Percentiles rank a stretch among this genome's conserved stretches.
Evolutionary conservation across 2,888 invertebrate species (phyloP).

Genomic region (Chirona hameri): DNA sequence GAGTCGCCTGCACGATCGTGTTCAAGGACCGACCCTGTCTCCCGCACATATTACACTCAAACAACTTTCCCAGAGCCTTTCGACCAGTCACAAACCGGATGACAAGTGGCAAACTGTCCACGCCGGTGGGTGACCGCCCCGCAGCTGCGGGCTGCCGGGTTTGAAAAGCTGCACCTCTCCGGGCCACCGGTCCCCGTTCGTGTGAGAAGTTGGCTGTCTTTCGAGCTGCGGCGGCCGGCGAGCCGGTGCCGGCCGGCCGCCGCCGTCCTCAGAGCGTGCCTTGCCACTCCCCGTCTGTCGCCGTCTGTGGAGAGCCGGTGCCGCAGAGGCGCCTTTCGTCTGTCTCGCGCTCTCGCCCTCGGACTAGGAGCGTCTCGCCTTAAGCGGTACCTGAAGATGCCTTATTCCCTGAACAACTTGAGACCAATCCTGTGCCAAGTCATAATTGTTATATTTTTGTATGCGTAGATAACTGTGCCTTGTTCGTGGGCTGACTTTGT

Average conservation of each 20-base stretch:
- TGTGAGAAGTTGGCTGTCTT: background rate
- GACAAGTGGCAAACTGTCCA: no score
- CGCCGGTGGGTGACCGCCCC: no score
- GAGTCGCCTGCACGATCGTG: no score
- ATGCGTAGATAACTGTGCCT: background rate
- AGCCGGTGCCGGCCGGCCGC: no score
- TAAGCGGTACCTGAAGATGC: slow-evolving; percentile 5
- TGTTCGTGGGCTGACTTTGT: background rate
- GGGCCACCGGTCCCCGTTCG: background rate
- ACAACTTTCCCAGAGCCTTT: no score
- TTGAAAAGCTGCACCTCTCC: background rate
- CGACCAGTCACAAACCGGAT: no score
- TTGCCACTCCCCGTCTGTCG: background rate
- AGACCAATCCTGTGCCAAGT: slow-evolving; percentile 28
- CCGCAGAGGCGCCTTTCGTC: background rate
- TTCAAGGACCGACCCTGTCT: no score
- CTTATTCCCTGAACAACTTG: slow-evolving; percentile 12
- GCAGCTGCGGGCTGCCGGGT: background rate
- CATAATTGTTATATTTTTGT: slow-evolving; percentile 29
- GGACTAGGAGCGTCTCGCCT: background rate
- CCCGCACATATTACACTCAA: no score
- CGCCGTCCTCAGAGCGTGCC: background rate
- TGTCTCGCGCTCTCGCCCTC: background rate
- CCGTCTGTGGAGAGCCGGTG: background rate
- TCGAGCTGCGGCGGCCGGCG: background rate